Conservation (phyloP, 2,888 invertebrate species). For the Phytoseiulus persimilis region DNA sequence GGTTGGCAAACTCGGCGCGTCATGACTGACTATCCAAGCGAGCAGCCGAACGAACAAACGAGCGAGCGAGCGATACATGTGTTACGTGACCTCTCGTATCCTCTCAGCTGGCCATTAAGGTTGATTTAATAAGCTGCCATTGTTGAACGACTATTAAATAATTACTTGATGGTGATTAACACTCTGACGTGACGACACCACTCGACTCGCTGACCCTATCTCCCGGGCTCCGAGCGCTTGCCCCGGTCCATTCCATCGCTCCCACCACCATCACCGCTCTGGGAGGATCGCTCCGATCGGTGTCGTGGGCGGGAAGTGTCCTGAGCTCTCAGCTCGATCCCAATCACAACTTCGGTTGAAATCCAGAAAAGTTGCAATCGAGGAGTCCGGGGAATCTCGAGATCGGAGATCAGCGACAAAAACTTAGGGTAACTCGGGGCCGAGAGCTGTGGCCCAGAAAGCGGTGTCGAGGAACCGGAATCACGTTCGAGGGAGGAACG, state of each 20-base stretch:
- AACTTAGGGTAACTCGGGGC: no score
- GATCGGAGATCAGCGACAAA: no score
- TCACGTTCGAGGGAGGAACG: no score
- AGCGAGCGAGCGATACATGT: not conserved
- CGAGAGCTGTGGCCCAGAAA: no score
- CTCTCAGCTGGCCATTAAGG: not conserved
- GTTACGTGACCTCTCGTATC: not conserved
- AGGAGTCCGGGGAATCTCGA: no score
- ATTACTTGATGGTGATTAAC: not conserved
- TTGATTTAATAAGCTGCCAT: not conserved
- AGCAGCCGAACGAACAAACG: not conserved
- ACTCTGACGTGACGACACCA: conserved; percentile 5
- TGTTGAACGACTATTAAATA: not conserved
- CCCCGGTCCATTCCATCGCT: not conserved
- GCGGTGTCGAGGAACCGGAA: no score
- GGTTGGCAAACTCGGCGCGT: not conserved
- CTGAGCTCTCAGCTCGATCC: no score
- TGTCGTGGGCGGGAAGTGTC: no score
- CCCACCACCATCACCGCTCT: not conserved
- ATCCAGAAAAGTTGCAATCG: no score
- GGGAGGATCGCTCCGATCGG: no score
- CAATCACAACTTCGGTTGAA: no score
- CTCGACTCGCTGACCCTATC: not conserved
- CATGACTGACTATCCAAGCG: not conserved
- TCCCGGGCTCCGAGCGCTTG: not conserved